phyloP scores from a whole-genome alignment of 2,888 invertebrate species.

The Lacanobia oleracea region DNA sequence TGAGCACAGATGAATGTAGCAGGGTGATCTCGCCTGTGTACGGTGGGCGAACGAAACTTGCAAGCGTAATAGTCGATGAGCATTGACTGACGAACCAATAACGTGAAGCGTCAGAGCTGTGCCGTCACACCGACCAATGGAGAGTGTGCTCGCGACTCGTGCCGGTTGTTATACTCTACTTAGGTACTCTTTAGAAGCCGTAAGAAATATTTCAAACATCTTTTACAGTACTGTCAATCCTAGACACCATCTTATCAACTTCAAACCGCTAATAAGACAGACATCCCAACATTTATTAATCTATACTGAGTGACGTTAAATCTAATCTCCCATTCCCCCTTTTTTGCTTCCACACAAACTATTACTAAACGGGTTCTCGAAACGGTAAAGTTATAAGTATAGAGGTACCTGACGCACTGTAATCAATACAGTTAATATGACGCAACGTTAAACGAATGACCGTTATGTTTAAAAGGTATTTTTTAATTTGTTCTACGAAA shows the following conservation, averaged over 20 bases:
- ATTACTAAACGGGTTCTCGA: conserved; percentile 29
- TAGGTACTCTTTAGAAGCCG: no score
- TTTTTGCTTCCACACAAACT: background rate
- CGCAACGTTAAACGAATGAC: conserved; percentile 17
- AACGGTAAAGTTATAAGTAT: conserved; percentile 36
- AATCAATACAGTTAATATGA: conserved; percentile 33
- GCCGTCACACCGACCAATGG: no score
- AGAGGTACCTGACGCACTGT: conserved; percentile 2
- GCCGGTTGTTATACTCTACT: no score
- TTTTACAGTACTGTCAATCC: no score
- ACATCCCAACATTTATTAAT: background rate
- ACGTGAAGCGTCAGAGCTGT: no score
- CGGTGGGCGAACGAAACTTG: no score
- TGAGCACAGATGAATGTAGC: no score
- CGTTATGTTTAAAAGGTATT: conserved; percentile 39
- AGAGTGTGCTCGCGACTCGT: no score
- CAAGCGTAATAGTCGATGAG: no score
- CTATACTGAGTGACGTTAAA: background rate
- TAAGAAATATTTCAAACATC: no score
- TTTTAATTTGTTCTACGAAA: conserved; percentile 12
- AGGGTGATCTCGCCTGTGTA: no score
- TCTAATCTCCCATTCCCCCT: background rate
- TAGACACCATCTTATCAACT: background rate
- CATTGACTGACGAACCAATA: no score
- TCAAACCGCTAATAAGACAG: background rate